A percentile compares a stretch with the other conserved stretches of the same genome.
Evolutionary conservation across 1,140 invertebrate species (phyloP).

Genomic region (Drosophila insularis): DNA sequence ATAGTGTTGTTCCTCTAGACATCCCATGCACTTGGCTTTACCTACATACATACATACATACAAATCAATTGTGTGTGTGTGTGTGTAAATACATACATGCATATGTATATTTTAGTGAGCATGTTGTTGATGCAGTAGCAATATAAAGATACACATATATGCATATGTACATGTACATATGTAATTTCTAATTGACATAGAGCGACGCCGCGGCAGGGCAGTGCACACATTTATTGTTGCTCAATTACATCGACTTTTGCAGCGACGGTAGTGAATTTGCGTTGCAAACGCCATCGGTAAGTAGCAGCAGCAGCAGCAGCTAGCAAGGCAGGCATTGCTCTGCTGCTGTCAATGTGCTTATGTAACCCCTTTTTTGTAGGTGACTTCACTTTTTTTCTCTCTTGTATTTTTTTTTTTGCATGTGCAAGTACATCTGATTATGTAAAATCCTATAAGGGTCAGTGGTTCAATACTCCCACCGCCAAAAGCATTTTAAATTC

Average conservation of each 20-base stretch:
- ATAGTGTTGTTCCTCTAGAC: constrained; percentile 31
- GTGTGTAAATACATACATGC: not conserved
- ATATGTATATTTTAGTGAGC: constrained; percentile 45
- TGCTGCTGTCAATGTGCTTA: constrained; percentile 54
- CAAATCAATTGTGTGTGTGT: constrained; percentile 20
- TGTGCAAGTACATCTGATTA: constrained; percentile 16
- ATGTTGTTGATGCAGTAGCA: constrained; percentile 41
- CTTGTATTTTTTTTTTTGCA: not conserved
- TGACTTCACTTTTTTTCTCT: constrained; percentile 16
- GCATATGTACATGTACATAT: constrained; percentile 18
- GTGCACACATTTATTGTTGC: constrained; percentile 23
- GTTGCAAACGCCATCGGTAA: constrained; percentile 32
- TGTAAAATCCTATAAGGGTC: constrained; percentile 19
- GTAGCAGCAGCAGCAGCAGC: constrained; percentile 15
- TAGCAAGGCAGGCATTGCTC: no score
- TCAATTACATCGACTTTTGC: constrained; percentile 38
- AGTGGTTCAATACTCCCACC: constrained; percentile 16
- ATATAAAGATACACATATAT: constrained; percentile 25
- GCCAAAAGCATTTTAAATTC: not conserved
- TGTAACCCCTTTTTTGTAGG: constrained; percentile 45
- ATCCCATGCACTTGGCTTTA: constrained; percentile 46
- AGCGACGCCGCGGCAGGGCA: constrained; percentile 18
- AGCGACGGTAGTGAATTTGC: constrained; percentile 37
- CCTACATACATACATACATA: constrained; percentile 6
- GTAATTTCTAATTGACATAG: constrained; percentile 65